These are phyloP conservation scores for Psittacula cyanocephala DNA, from an alignment of 2,113 vertebrate species.

Conservation along the genomic window DNA sequence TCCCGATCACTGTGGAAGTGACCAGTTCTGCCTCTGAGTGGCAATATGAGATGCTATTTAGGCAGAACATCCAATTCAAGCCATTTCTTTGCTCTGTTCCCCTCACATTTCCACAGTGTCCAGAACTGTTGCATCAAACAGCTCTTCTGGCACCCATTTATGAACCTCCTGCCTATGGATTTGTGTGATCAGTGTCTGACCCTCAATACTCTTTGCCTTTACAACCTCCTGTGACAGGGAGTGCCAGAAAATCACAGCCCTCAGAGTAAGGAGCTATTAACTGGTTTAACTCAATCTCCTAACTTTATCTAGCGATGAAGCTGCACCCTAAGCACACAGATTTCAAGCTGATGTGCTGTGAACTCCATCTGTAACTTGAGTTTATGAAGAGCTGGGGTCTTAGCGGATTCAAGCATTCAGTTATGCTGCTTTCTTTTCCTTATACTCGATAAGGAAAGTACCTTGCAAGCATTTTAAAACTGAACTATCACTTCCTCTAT, in stretches of 20 bases:
- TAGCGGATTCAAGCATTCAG: background rate
- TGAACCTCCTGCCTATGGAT: fast-evolving
- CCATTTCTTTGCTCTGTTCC: background rate
- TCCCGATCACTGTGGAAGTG: background rate
- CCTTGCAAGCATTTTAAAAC: background rate
- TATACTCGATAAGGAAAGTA: background rate
- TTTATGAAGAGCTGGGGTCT: background rate
- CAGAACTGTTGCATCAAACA: background rate
- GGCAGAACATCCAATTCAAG: background rate
- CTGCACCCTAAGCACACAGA: background rate
- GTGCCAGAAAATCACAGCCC: background rate
- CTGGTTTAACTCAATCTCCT: background rate
- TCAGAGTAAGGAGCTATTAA: background rate
- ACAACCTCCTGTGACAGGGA: background rate
- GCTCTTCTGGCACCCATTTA: too few relatives aligned
- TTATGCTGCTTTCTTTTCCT: background rate
- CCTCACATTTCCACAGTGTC: background rate
- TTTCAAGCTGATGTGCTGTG: background rate
- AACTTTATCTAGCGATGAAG: background rate
- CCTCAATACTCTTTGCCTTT: background rate
- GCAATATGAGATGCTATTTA: background rate
- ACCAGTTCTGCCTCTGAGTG: background rate
- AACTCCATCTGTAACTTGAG: background rate
- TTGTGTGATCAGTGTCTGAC: background rate
- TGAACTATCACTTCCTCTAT: background rate